Evolutionary conservation across 2,888 invertebrate genomes (phyloP).

Genomic region (Chrysodeixis includens): DNA sequence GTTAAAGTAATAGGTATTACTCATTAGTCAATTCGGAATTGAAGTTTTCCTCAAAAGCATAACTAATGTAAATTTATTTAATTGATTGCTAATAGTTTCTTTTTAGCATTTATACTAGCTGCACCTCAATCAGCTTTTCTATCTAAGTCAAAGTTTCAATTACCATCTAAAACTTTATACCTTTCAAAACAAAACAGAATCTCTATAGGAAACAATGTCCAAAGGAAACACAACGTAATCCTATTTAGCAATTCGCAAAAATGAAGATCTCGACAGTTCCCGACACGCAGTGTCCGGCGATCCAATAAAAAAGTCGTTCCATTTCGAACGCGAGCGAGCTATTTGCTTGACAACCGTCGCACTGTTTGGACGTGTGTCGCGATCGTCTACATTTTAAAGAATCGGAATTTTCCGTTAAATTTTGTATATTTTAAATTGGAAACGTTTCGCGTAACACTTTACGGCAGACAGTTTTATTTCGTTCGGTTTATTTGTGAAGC

Average conservation of each 20-base stretch:
- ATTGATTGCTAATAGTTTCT: no score
- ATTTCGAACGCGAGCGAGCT: constrained; percentile 53
- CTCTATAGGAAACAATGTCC: constrained; percentile 17
- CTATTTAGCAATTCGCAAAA: constrained; percentile 41
- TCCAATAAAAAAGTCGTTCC: constrained; percentile 50
- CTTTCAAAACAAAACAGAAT: constrained; percentile 5
- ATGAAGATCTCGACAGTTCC: constrained; percentile 46
- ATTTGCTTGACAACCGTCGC: constrained; percentile 58
- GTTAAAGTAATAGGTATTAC: no score
- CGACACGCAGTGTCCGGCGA: constrained; percentile 22
- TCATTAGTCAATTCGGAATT: no score
- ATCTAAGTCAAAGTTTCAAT: no score
- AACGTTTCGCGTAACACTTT: constrained; percentile 21
- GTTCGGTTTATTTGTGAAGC: not conserved
- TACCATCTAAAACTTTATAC: no score
- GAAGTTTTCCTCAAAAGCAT: no score
- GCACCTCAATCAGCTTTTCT: no score
- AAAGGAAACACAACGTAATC: constrained; percentile 9
- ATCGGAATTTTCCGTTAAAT: constrained; percentile 32
- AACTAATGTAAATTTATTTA: no score
- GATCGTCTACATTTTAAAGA: constrained; percentile 30
- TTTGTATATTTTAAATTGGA: constrained; percentile 33
- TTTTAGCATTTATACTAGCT: no score
- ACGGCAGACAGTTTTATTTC: constrained; percentile 12
- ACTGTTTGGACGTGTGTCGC: constrained; percentile 55